These are phyloP conservation scores for Ptychadena robeensis DNA, from an alignment of 2,797 vertebrate species.

Conservation along the genomic window DNA sequence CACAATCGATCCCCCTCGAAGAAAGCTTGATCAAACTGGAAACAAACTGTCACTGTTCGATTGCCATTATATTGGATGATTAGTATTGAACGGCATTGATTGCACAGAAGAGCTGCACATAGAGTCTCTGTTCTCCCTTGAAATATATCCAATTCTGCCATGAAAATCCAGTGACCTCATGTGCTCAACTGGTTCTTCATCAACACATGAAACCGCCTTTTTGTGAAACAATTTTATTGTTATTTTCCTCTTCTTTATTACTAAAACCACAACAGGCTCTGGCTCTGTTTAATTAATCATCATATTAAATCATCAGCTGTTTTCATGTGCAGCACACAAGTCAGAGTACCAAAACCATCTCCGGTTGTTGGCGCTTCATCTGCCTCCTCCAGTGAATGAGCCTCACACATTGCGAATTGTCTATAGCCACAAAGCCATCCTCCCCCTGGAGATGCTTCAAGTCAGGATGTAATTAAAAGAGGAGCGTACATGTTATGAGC, in stretches of 20 bases:
- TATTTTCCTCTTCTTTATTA: not conserved
- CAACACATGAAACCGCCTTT: not conserved
- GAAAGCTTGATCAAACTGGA: no score
- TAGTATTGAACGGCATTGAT: no score
- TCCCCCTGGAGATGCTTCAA: constrained; percentile 21
- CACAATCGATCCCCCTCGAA: no score
- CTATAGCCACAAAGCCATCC: constrained; percentile 16
- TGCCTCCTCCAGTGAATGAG: not conserved
- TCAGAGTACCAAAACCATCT: not conserved
- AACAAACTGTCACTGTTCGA: no score
- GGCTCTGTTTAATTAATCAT: not conserved
- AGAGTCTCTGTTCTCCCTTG: no score
- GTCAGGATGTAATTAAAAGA: constrained; percentile 42
- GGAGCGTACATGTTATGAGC: constrained; percentile 21
- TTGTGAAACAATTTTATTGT: not conserved
- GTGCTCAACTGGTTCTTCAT: not conserved
- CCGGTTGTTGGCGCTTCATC: not conserved
- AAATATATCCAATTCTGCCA: no score
- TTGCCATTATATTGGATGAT: no score
- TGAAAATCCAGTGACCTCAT: not conserved
- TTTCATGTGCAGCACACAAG: not conserved
- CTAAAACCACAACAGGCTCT: not conserved
- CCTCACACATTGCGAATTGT: constrained; percentile 19
- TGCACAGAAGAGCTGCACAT: no score
- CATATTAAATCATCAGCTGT: not conserved